Evolutionary conservation across 2,888 invertebrate genomes (phyloP), one percentile per base, ranked within the genome.

Genomic region (Drosophila nigricruria): DNA sequence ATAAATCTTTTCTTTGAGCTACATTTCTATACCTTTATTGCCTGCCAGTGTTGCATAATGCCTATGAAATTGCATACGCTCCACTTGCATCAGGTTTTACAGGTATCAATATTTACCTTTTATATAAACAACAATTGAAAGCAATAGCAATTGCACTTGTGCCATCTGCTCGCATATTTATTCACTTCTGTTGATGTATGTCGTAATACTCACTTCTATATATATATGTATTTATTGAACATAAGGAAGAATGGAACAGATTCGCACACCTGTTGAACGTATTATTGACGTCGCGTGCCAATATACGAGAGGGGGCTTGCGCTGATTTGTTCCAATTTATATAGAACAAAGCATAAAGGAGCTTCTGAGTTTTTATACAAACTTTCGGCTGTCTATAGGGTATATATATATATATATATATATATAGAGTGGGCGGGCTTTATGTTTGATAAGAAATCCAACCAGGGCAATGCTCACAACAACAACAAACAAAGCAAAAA

Each of bases 361-460:
- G n/a, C n/a, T 5, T 10, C 5, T n/a, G 5, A 14, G 30, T 3
- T 30, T 3, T 30, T 14, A 18, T 49, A 8, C 3, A 45, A 25
- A 16, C 25, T 45, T 49, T 32, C 18, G 18, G 3, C 30, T 6
- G n/a, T 10, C n/a, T 30, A 18, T 18, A 30, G n/a, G 14, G 4
- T 40, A 12, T 34, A 5, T 18, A 52, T 58, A n/a, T n/a, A n/a
- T n/a, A n/a, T n/a, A n/a, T n/a, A n/a, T n/a, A n/a, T 8, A 8
- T 30, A 30, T 8, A 30, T 30, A 30, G 8, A 16, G 54, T n/a
- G 30, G 30, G 34, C 14, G 36, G 47, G 45, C 54, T 53, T 54
- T 40, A 43, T 61, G 25, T 36, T 65, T 79, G 76, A 79, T 77
- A 75, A 75, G 70, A 49, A 49, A 34, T 45, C 23, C 61, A n/a